Evolutionary conservation across 2,113 vertebrate genomes (phyloP).

Genomic region (Eidolon helvum): DNA sequence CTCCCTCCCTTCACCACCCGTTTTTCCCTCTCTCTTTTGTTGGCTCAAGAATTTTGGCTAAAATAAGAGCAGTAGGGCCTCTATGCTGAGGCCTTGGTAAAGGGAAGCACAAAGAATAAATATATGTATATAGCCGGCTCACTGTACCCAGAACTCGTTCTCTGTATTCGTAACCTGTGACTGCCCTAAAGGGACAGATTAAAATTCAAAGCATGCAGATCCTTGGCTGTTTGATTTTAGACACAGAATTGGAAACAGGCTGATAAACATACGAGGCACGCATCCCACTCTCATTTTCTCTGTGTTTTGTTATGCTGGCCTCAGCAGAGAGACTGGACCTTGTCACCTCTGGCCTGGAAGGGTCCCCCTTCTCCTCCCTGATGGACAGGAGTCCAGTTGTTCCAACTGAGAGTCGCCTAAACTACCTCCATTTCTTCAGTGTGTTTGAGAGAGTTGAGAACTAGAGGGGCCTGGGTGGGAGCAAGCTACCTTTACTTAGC

Average conservation of each 20-base stretch:
- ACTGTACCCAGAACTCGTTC: constrained; percentile 9
- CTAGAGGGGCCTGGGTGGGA: not conserved
- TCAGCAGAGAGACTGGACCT: not conserved
- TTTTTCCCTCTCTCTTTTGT: not conserved
- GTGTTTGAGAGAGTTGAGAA: not conserved
- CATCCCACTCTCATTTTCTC: not conserved
- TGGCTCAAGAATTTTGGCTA: constrained; percentile 54
- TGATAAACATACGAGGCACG: constrained; percentile 70
- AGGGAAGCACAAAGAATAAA: constrained; percentile 55
- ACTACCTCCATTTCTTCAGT: not conserved
- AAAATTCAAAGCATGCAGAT: constrained; percentile 81
- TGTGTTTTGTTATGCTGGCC: not conserved
- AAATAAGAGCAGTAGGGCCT: constrained; percentile 33
- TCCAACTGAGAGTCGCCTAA: not conserved
- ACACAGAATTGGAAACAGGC: constrained; percentile 70
- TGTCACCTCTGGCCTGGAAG: not conserved
- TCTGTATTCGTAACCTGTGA: constrained; percentile 77
- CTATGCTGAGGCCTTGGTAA: not conserved
- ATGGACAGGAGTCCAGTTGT: not conserved
- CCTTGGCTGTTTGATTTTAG: constrained; percentile 78
- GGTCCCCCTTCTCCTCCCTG: no score
- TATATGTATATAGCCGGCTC: constrained; percentile 31
- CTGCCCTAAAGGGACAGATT: constrained; percentile 78
- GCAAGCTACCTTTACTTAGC: not conserved
- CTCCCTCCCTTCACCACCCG: no score